Conservation (phyloP, 2,113 vertebrate species). For the Rhabdornis inornatus region DNA sequence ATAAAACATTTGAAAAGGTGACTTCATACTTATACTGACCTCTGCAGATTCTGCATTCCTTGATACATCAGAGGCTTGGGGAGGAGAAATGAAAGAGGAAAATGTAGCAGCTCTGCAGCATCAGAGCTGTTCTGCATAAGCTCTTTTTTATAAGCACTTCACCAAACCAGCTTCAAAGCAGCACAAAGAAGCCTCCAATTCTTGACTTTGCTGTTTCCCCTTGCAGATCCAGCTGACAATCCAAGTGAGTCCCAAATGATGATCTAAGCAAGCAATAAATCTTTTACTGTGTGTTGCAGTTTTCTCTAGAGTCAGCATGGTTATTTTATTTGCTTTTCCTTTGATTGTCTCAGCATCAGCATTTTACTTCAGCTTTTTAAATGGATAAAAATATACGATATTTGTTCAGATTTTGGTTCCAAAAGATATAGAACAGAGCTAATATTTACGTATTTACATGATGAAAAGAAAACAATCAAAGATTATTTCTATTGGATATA, state of each 20-base stretch:
- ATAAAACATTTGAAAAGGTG: background rate
- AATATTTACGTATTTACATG: background rate
- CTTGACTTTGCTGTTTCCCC: background rate
- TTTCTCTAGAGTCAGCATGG: background rate
- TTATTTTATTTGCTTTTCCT: background rate
- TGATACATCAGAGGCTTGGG: background rate
- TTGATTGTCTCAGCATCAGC: background rate
- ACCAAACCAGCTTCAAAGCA: background rate
- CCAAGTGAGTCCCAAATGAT: background rate
- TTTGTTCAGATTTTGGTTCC: background rate
- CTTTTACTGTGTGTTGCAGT: background rate
- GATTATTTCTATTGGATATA: background rate
- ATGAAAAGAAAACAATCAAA: background rate
- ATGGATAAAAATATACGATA: background rate
- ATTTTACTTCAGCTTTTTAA: background rate
- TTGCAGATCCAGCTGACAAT: background rate
- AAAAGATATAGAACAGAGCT: background rate
- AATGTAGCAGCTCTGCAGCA: background rate
- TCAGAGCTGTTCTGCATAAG: background rate
- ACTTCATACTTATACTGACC: background rate
- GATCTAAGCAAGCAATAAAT: background rate
- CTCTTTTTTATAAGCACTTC: background rate
- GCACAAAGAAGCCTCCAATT: background rate
- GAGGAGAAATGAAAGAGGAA: background rate
- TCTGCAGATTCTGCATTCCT: background rate